A percentile compares a stretch with the other conserved stretches of the same genome.
These are phyloP conservation scores for Maniola jurtina DNA, from an alignment of 1,140 invertebrate species.

Conservation along the genomic window DNA sequence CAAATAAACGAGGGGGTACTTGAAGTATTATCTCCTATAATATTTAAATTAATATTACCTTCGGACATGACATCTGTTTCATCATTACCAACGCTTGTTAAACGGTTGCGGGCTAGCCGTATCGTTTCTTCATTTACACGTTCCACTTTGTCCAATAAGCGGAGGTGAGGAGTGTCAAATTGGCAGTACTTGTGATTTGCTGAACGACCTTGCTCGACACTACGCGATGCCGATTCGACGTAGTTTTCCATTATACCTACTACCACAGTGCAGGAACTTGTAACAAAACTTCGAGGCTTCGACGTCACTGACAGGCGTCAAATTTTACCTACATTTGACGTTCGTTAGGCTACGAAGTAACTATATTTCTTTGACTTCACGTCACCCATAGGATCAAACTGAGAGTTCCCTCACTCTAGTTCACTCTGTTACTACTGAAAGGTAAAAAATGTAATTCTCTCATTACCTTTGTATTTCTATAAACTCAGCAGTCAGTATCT, in stretches of 20 bases:
- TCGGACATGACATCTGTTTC: constrained; percentile 60
- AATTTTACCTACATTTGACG: no score
- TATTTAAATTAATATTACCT: constrained; percentile 67
- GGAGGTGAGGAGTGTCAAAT: constrained; percentile 70
- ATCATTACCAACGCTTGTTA: constrained; percentile 52
- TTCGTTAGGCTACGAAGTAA: no score
- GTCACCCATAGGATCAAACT: no score
- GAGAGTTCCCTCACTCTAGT: no score
- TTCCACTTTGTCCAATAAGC: constrained; percentile 69
- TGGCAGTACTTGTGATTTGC: constrained; percentile 51
- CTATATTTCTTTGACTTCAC: no score
- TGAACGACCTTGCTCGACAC: constrained; percentile 48
- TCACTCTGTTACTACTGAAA: background rate
- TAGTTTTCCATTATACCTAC: constrained; percentile 36
- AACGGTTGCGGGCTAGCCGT: constrained; percentile 54
- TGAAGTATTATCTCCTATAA: constrained; percentile 43
- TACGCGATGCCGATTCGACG: constrained; percentile 31
- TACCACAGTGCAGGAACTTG: no score
- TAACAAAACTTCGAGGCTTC: no score
- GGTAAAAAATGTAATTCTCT: no score
- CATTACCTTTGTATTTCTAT: no score
- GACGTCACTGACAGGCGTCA: no score
- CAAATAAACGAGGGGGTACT: constrained; percentile 4
- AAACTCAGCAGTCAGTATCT: no score
- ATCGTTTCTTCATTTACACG: constrained; percentile 69